These are phyloP conservation scores for Tigriopus californicus DNA, from an alignment of 2,888 invertebrate species.

Conservation along the genomic window DNA sequence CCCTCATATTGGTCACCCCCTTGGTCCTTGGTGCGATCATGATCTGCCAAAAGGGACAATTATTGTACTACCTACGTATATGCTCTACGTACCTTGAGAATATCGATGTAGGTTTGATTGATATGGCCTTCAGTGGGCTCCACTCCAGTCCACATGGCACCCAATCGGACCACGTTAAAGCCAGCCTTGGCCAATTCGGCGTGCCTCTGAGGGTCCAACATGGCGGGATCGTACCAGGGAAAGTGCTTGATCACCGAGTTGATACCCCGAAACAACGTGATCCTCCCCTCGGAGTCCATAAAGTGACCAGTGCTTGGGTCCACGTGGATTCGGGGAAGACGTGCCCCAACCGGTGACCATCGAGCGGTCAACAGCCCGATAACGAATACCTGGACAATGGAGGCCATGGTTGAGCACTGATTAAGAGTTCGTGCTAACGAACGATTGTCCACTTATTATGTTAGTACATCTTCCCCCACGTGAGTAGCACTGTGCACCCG, in stretches of 20 bases:
- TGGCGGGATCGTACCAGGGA: not conserved
- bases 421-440: no score
- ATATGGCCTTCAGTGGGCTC: not conserved
- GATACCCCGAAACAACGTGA: not conserved
- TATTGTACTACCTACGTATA: not conserved
- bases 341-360: no score
- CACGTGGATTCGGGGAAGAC: not conserved
- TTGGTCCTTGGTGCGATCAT: not conserved
- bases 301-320: constrained; percentile 4
- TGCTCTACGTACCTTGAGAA: not conserved
- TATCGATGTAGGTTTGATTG: constrained; percentile 2
- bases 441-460: no score
- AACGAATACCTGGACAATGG: no score
- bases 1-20: no score
- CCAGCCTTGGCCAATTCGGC: not conserved
- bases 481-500: no score
- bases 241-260: constrained; percentile 3
- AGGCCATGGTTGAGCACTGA: no score
- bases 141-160: constrained; percentile 11
- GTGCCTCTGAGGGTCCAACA: not conserved
- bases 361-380: no score
- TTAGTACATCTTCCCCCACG: no score
- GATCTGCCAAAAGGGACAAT: not conserved
- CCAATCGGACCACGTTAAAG: constrained; percentile 4
- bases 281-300: not conserved